Evolutionary conservation across 1,140 invertebrate species (phyloP), one percentile per base, ranked within the genome.

Genomic region (Sitophilus oryzae): DNA sequence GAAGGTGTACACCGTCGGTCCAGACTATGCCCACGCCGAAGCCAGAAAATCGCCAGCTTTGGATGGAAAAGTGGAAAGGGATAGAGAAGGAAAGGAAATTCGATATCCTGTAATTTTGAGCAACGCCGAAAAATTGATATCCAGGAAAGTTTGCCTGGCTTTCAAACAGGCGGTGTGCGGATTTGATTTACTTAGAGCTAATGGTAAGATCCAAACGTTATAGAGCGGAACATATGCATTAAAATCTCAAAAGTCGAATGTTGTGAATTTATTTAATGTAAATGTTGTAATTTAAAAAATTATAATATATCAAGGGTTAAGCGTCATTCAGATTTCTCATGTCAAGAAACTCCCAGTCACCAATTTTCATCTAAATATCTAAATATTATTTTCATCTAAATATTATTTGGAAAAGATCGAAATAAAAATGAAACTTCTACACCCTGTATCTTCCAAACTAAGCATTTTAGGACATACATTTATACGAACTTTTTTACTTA

Each of bases 81-180:
- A 99, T 69, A 88, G 91, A 25, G 93, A 98, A 70, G 97, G 97
- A 21, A 98, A 98, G 71, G 97, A 99, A 79, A 94, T 99, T 52
- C 80, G 97, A 19, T 99, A 98, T 76, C 96, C 96, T 0, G 95
- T 99, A 0, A 97, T 99, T 67, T 74, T 99, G 19, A 95, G 88
- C 66, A 96, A 98, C 70, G 88, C 86, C 21, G 97, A 99, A 76
- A 99, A 99, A 76, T 76, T 98, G n/a, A 98, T 99, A 62, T 98
- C 97, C 2, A 79, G 96, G 54, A 97, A 96, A 79, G 95, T 99
- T 6, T 98, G 94, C 68, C 74, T 96, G 36, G 95, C 96, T 9
- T 99, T 99, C 71, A 96, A 97, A 75, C 97, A 99, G 79, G 98
- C 93, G 34, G 96, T 99, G 2, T 99, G 97, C 76, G 97, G 97